Evolutionary conservation across 2,113 vertebrate genomes (phyloP).

Genomic region (Chunga burmeisteri): DNA sequence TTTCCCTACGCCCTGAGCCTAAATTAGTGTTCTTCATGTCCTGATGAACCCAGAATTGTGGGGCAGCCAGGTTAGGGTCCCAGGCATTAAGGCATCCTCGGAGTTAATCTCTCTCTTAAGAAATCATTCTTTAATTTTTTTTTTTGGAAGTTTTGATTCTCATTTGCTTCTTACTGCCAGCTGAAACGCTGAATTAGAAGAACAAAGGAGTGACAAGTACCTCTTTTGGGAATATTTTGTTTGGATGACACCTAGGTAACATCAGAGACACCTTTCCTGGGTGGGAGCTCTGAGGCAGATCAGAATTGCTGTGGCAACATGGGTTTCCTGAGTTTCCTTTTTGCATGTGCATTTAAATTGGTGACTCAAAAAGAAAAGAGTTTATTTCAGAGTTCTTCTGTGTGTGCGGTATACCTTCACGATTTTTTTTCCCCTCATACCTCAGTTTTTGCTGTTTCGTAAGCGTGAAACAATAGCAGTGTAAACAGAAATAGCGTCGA

Average conservation of each 20-base stretch:
- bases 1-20: neutral
- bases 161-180: neutral
- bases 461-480: neutral
- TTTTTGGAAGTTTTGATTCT: neutral
- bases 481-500: neutral
- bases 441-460: neutral
- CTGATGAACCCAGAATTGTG: neutral
- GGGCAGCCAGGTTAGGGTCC: neutral
- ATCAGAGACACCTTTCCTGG: conserved; percentile 37
- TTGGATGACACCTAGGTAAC: conserved; percentile 33
- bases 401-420: neutral
- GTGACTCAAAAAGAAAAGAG: conserved; percentile 7
- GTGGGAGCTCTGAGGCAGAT: conserved; percentile 17
- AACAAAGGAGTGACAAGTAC: neutral
- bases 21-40: neutral
- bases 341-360: neutral
- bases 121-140: neutral
- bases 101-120: neutral
- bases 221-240: conserved; percentile 36
- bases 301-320: neutral
- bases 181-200: conserved; percentile 23
- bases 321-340: neutral
- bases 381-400: conserved; percentile 27
- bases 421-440: neutral
- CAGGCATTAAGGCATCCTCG: neutral